These are phyloP conservation scores for Hyperoplus lanceolatus DNA, from an alignment of 2,797 vertebrate species.

Conservation along the genomic window DNA sequence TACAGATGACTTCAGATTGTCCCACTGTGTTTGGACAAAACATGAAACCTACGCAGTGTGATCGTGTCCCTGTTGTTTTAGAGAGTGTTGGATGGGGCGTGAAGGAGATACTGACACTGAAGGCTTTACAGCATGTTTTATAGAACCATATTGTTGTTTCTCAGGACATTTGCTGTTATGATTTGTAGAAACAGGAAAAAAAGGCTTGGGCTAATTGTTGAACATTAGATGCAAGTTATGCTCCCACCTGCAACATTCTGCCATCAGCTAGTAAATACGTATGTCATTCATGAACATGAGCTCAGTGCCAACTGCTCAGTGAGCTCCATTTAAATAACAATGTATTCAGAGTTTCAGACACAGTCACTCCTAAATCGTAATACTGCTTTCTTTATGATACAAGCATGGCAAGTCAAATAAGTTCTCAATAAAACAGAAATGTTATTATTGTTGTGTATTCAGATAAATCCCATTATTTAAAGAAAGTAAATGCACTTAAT, in stretches of 20 bases:
- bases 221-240: conserved; percentile 55
- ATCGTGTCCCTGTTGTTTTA: conserved; percentile 63
- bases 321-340: conserved; percentile 34
- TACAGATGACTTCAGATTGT: conserved; percentile 59
- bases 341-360: conserved; percentile 33
- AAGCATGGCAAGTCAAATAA: conserved; percentile 14
- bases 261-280: conserved; percentile 41
- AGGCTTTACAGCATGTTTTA: conserved; percentile 71
- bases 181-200: conserved; percentile 60
- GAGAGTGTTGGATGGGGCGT: conserved; percentile 51
- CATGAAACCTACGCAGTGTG: conserved; percentile 63
- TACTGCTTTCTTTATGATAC: conserved; percentile 26
- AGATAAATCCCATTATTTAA: conserved; percentile 25
- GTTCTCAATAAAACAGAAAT: conserved; percentile 18
- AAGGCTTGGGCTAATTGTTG: conserved; percentile 56
- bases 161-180: conserved; percentile 64
- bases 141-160: conserved; percentile 63
- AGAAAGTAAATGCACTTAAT: conserved; percentile 17
- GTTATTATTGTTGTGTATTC: neutral
- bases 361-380: conserved; percentile 15
- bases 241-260: conserved; percentile 56
- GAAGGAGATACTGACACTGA: conserved; percentile 55
- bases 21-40: conserved; percentile 63
- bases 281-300: conserved; percentile 47
- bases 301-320: conserved; percentile 36